These are phyloP conservation scores for Arge pagana DNA, from an alignment of 2,888 invertebrate species.

Conservation along the genomic window DNA sequence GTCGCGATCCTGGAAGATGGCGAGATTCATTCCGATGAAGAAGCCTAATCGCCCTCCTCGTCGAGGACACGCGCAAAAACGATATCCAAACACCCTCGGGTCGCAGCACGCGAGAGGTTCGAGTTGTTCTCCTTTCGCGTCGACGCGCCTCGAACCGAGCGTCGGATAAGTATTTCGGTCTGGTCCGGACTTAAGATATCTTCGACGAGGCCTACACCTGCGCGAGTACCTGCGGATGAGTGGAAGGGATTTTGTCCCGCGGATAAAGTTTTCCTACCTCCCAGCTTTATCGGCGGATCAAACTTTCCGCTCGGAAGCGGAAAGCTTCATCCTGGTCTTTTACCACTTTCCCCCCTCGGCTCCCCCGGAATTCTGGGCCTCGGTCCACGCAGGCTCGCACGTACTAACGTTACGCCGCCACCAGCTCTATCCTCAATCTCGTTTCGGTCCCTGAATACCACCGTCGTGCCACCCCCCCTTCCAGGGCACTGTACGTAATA, in stretches of 20 bases:
- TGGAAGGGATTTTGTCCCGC: too few relatives aligned
- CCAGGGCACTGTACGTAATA: constrained; percentile 32
- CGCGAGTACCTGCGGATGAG: too few relatives aligned
- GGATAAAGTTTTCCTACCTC: constrained; percentile 8
- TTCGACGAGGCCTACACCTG: too few relatives aligned
- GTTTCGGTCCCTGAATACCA: neutral
- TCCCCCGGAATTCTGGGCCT: constrained; percentile 3
- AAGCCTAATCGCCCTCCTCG: too few relatives aligned
- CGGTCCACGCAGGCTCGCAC: neutral
- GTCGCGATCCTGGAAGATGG: too few relatives aligned
- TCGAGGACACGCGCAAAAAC: too few relatives aligned
- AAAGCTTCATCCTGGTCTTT: constrained; percentile 23
- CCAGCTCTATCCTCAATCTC: neutral
- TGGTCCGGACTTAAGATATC: too few relatives aligned
- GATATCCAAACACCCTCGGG: too few relatives aligned
- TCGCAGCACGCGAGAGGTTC: neutral
- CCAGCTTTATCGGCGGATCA: constrained; percentile 28
- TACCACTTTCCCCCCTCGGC: constrained; percentile 10
- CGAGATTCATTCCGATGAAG: too few relatives aligned
- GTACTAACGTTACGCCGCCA: neutral
- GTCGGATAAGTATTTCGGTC: too few relatives aligned
- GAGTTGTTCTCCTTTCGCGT: too few relatives aligned
- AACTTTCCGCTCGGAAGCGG: constrained; percentile 29
- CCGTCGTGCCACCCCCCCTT: neutral
- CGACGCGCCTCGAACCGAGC: too few relatives aligned